Evolutionary conservation across 1,140 invertebrate species (phyloP), one percentile per base, ranked within the genome.

Genomic region (Proctacanthus coquilletti): DNA sequence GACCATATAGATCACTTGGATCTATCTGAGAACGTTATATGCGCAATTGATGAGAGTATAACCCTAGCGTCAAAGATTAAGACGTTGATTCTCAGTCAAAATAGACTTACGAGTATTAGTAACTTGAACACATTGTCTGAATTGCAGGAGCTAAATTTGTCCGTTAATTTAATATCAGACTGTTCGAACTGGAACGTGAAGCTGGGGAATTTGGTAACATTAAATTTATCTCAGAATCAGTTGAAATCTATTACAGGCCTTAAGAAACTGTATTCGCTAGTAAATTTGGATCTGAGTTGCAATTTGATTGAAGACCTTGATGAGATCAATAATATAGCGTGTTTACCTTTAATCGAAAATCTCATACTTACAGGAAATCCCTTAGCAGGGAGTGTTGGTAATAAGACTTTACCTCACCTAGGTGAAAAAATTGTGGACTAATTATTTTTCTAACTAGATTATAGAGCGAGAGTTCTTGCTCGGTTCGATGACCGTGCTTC

Each of bases 171-270:
- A 13, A 77, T 77, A 44, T 53, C 57, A 1, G 51, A 74, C 0
- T 75, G 85, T 27, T 69, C 80, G 3, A 71, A 82, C 51, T 72
- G 92, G 57, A 80, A 93, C 51, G 75, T 77, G 5, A 82, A 80
- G 58, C 69, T 95, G 38, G 88, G 87, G 2, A 91, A 94, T 62
- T 71, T 95, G n/a, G 72, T 80, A 10, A 74, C 71, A 40, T 70
- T 96, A n/a, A 80, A 89, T 54, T 53, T 97, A 23, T 80, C 84
- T 1, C 78, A 87, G 44, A 96, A 97, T 61, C 72, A 75, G 49
- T 71, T 97, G 1, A 72, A 67, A 14, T 72, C 73, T 1, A 53
- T 93, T 0, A 64, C 71, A 41, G 80, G 84, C 32, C 80, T 97
- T 46, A 71, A 75, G 0, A 87, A 88, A 58, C 49, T 93, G 4